Evolutionary conservation across 2,888 invertebrate species (phyloP), one percentile per base, ranked within the genome.

Genomic region (Ecliptopera silaceata): DNA sequence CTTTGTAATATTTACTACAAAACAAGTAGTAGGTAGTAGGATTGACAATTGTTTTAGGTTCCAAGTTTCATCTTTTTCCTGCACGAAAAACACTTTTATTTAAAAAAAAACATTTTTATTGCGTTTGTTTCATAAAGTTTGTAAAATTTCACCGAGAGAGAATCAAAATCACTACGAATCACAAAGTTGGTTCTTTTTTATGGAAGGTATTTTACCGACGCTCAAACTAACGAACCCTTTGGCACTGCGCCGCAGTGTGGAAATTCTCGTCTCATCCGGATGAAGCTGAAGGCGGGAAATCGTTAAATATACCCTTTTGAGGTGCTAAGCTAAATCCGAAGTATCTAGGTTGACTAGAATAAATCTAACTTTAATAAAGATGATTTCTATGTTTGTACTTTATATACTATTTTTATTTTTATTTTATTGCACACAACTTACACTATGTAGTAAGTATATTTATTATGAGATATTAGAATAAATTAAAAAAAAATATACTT

Each of bases 161-260:
- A 8, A 15, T n/a, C n/a, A 34, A 36, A 36, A 36, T 31, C 8
- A 13, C 10, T 12, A 6, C 15, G 3, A 15, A 15, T 3, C 6
- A 5, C 17, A 5, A 29, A 18, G 20, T 20, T 22, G 12, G n/a
- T n/a, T 5, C 32, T 43, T 48, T 39, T 53, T 29, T 22, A 20
- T 38, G 13, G 32, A 50, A 32, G 15, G 29, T 26, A 31, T n/a
- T 34, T 48, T 26, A 42, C 11, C 18, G 15, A 29, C 51, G 47
- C 29, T 42, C 44, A 20, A 22, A 34, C 64, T 64, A 66, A 66
- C 59, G 66, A 66, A 65, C 61, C 61, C 63, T 63, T 65, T 59
- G 57, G 53, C 46, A 15, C 56, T 11, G 38, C 45, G 17, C 31
- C 15, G 39, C 42, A 47, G 39, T 46, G 55, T 59, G 52, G 52